Conservation (phyloP, 2,888 invertebrate genomes). For the Gnatocerus cornutus region DNA sequence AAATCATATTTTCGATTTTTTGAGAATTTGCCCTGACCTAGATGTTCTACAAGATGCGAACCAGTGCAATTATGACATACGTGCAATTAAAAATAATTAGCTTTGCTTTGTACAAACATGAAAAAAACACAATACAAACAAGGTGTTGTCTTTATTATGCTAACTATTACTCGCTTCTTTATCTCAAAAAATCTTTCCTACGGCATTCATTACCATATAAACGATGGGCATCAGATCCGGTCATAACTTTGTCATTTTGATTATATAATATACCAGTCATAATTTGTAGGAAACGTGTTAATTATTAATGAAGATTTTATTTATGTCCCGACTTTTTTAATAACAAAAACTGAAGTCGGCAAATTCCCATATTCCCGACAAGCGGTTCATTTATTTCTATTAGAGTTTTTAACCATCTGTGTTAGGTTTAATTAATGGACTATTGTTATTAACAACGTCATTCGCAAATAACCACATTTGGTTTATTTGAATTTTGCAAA, state of each 20-base stretch:
- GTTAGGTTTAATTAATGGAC: constrained; percentile 1
- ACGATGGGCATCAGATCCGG: constrained; percentile 4
- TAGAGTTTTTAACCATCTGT: background rate
- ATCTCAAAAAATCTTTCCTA: constrained; percentile 17
- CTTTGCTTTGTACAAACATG: constrained; percentile 6
- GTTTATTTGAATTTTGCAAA: background rate
- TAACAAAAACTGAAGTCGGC: no score
- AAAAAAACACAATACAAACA: constrained; percentile 27
- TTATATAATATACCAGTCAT: background rate
- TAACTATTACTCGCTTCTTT: constrained; percentile 10
- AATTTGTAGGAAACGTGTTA: background rate
- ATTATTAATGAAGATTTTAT: background rate
- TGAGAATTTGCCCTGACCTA: constrained; percentile 5
- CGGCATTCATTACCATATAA: constrained; percentile 6
- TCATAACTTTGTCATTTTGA: constrained; percentile 14
- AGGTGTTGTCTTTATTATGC: constrained; percentile 25
- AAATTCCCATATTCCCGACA: no score
- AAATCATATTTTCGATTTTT: background rate
- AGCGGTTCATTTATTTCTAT: background rate
- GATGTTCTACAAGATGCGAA: constrained; percentile 25
- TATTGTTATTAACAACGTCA: background rate
- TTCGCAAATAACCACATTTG: background rate
- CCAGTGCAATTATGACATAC: constrained; percentile 17
- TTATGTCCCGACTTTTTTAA: no score
- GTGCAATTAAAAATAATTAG: constrained; percentile 30